Evolutionary conservation across 2,113 vertebrate genomes (phyloP).

Genomic region (Lipotes vexillifer): DNA sequence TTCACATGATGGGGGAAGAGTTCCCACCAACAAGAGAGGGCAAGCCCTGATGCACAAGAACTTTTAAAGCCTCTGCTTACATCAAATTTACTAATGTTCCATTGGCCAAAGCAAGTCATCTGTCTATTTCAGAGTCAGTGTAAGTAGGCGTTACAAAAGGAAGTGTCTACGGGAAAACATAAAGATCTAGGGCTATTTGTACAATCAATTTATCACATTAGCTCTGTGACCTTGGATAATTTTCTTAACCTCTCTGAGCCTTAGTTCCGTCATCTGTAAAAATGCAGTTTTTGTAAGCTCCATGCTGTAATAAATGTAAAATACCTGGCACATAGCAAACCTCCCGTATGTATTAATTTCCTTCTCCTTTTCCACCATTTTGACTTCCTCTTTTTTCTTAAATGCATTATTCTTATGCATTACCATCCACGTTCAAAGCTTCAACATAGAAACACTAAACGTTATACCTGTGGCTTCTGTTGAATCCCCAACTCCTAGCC

Average conservation of each 20-base stretch:
- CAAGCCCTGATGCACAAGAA: neutral
- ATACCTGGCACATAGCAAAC: neutral
- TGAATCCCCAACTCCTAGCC: neutral
- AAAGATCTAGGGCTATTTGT: neutral
- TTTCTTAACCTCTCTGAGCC: neutral
- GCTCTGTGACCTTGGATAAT: neutral
- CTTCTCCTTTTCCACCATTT: neutral
- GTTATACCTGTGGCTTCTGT: neutral
- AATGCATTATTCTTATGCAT: neutral
- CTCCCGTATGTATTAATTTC: constrained; percentile 20
- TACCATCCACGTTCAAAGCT: neutral
- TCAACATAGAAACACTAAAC: neutral
- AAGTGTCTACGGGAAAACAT: neutral
- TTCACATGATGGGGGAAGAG: neutral
- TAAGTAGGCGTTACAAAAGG: neutral
- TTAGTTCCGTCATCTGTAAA: neutral
- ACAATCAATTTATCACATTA: neutral
- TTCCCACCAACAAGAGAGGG: neutral
- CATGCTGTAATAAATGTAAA: neutral
- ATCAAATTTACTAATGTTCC: neutral
- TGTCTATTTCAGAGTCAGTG: neutral
- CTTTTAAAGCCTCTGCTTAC: neutral
- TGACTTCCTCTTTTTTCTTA: neutral
- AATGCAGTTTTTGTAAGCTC: neutral
- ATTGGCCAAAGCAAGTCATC: neutral